These are phyloP conservation scores for Dryobotodes eremita DNA, from an alignment of 2,888 invertebrate genomes.

Conservation along the genomic window DNA sequence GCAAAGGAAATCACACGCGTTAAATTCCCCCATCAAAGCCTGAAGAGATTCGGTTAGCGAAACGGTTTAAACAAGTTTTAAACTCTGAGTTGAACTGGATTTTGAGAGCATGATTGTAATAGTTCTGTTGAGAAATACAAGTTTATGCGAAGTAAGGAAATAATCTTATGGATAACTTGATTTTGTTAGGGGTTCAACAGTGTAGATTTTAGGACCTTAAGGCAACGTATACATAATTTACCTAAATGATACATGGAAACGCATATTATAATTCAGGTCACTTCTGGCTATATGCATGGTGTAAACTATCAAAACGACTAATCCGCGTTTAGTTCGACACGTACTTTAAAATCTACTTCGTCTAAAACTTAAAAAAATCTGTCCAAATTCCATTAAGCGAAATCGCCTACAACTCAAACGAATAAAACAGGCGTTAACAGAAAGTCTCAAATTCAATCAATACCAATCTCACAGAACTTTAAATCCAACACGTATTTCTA, in stretches of 20 bases:
- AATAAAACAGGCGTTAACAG: not conserved
- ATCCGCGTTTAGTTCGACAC: too few relatives aligned
- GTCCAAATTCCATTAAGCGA: too few relatives aligned
- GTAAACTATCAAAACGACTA: not conserved
- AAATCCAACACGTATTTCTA: constrained; percentile 57
- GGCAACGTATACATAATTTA: too few relatives aligned
- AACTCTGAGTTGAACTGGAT: constrained; percentile 32
- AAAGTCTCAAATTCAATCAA: constrained; percentile 5
- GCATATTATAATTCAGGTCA: not conserved
- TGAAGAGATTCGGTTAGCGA: constrained; percentile 21
- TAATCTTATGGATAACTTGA: not conserved
- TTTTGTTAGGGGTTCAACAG: not conserved
- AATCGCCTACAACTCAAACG: too few relatives aligned
- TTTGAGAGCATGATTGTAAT: constrained; percentile 45
- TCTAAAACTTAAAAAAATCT: too few relatives aligned
- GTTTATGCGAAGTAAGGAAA: constrained; percentile 19
- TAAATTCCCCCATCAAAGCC: constrained; percentile 29
- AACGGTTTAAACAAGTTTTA: constrained; percentile 44
- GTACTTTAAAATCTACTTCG: too few relatives aligned
- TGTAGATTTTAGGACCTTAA: not conserved
- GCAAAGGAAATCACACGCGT: constrained; percentile 18
- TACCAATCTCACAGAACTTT: constrained; percentile 38
- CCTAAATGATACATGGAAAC: not conserved
- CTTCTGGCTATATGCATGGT: not conserved
- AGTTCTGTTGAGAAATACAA: constrained; percentile 33